These are phyloP conservation scores for Patella depressa DNA, from an alignment of 2,888 invertebrate genomes.

Conservation along the genomic window DNA sequence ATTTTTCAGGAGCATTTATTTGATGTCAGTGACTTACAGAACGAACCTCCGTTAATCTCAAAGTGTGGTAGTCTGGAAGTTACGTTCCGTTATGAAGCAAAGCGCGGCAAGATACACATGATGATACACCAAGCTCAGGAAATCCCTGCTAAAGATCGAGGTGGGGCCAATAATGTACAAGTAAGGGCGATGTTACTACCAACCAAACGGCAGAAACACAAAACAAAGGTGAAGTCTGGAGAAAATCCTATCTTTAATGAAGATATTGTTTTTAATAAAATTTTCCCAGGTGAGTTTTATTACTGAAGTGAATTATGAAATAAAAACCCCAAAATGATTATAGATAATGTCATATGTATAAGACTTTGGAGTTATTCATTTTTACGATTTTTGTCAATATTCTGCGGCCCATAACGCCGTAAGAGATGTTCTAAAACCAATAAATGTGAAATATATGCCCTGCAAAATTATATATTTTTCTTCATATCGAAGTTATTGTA, in stretches of 20 bases:
- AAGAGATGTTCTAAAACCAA: no score
- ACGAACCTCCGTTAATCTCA: slow-evolving; percentile 64
- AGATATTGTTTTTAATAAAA: slow-evolving; percentile 89
- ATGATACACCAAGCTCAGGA: slow-evolving; percentile 90
- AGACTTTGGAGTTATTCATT: no score
- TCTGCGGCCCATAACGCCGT: no score
- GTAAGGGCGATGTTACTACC: slow-evolving; percentile 90
- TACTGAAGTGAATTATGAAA: not conserved
- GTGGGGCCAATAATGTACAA: slow-evolving; percentile 65
- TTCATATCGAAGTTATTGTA: no score
- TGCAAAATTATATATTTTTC: no score
- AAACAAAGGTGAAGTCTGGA: slow-evolving; percentile 92
- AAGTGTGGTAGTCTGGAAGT: slow-evolving; percentile 86
- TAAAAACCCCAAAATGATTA: not conserved
- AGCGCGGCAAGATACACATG: slow-evolving; percentile 91
- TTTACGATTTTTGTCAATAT: no score
- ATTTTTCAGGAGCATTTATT: slow-evolving; percentile 70
- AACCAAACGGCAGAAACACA: slow-evolving; percentile 92
- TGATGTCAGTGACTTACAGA: slow-evolving; percentile 72
- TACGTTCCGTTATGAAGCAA: slow-evolving; percentile 89
- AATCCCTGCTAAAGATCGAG: slow-evolving; percentile 77
- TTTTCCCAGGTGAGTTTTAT: slow-evolving; percentile 70
- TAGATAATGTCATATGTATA: not conserved
- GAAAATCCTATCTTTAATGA: slow-evolving; percentile 94
- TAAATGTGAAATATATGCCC: no score